A percentile compares a stretch with the other conserved stretches of the same genome.
Conservation (phyloP, 2,113 vertebrate species). For the Pelobates fuscus region DNA sequence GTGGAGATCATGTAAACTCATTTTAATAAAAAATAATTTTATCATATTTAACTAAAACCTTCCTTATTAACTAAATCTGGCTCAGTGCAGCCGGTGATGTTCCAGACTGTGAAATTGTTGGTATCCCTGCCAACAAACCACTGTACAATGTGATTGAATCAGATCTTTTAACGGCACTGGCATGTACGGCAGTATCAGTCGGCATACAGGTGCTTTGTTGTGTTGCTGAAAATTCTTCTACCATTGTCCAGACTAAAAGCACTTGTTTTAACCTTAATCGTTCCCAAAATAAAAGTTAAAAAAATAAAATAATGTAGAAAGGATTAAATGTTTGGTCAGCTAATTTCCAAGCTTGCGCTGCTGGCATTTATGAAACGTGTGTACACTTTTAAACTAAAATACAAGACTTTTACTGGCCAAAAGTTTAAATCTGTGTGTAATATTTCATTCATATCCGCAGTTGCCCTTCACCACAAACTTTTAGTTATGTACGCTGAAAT, state of each 20-base stretch:
- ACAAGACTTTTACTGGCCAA: conserved; percentile 68
- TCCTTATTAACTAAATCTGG: too few species aligned
- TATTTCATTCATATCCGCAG: conserved; percentile 70
- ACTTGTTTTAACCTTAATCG: conserved; percentile 80
- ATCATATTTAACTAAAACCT: conserved; percentile 7
- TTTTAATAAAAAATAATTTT: conserved; percentile 41
- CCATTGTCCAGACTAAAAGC: conserved; percentile 71
- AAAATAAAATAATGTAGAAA: conserved; percentile 54
- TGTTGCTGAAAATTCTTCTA: conserved; percentile 68
- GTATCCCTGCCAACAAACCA: conserved; percentile 55
- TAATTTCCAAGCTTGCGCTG: conserved; percentile 69
- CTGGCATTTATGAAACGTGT: conserved; percentile 65
- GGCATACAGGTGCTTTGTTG: conserved; percentile 63
- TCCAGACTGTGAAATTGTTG: conserved; percentile 49
- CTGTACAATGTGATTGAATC: conserved; percentile 63
- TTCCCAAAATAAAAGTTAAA: conserved; percentile 48
- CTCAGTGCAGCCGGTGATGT: conserved; percentile 18
- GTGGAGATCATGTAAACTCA: not conserved
- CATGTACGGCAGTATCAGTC: conserved; percentile 57
- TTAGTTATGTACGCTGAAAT: not conserved
- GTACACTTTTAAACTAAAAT: too few species aligned
- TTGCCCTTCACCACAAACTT: not conserved
- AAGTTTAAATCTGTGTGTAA: conserved; percentile 78
- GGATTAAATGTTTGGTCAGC: conserved; percentile 63
- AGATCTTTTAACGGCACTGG: conserved; percentile 51